Evolutionary conservation across 2,888 invertebrate species (phyloP).

Genomic region (Charanyca ferruginea): DNA sequence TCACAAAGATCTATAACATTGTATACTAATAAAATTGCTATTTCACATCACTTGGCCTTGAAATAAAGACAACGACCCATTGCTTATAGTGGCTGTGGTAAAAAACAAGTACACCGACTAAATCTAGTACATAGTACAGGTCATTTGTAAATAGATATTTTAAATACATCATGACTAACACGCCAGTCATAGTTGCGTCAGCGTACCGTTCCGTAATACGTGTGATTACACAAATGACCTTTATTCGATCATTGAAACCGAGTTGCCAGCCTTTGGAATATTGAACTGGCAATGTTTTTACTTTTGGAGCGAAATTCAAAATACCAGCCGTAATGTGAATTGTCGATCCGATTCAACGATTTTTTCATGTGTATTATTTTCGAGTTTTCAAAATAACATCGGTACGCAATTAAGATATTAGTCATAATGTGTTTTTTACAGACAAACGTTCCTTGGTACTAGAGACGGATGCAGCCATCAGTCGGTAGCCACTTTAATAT

Average conservation of each 20-base stretch:
- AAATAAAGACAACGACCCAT: background rate
- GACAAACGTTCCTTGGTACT: conserved; percentile 1
- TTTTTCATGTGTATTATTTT: background rate
- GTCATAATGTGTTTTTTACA: conserved; percentile 13
- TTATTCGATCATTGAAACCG: conserved; percentile 42
- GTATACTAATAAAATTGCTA: conserved; percentile 20
- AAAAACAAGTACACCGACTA: conserved; percentile 20
- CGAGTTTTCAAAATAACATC: background rate
- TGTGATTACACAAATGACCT: conserved; percentile 58
- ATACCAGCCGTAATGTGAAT: background rate
- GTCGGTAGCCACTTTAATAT: conserved; percentile 2
- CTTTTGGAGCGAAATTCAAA: conserved; percentile 40
- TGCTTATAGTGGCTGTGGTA: conserved; percentile 14
- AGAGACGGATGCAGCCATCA: conserved; percentile 9
- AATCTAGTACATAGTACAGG: conserved; percentile 60
- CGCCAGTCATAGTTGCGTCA: conserved; percentile 57
- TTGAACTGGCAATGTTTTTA: conserved; percentile 46
- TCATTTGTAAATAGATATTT: conserved; percentile 59
- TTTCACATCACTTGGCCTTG: conserved; percentile 21
- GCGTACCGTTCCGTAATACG: conserved; percentile 43
- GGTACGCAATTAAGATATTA: background rate
- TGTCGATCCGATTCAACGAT: background rate
- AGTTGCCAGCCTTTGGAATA: conserved; percentile 44
- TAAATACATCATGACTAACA: conserved; percentile 63
- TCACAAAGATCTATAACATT: conserved; percentile 7